These are phyloP conservation scores for Xyliphius kryptos DNA, from an alignment of 2,113 vertebrate species.

Conservation along the genomic window DNA sequence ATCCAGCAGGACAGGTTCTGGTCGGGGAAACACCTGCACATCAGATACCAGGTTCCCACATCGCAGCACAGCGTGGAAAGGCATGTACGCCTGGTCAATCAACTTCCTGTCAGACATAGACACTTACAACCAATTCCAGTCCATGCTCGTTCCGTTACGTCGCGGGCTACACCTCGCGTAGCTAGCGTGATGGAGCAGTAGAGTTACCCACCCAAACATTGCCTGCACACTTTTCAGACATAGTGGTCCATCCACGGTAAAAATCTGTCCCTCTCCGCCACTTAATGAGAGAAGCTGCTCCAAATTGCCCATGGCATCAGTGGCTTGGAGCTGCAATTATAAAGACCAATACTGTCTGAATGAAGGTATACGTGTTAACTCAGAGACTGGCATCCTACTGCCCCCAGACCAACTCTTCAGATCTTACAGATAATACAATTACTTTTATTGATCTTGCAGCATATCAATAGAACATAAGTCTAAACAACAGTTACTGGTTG, in stretches of 20 bases:
- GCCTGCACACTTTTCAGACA: conserved; percentile 95
- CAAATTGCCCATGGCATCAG: conserved; percentile 85
- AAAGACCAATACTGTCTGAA: too few species aligned
- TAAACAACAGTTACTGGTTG: too few species aligned
- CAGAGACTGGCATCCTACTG: too few species aligned
- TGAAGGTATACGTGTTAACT: too few species aligned
- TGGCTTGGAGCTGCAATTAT: conserved; percentile 83
- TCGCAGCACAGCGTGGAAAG: conserved; percentile 90
- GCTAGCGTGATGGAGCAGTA: too few species aligned
- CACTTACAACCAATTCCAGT: too few species aligned
- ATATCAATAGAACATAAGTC: too few species aligned
- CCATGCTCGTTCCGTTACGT: too few species aligned
- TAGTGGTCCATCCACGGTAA: conserved; percentile 87
- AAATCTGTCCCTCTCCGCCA: conserved; percentile 92
- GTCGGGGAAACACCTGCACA: conserved; percentile 94
- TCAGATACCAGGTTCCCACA: conserved; percentile 92
- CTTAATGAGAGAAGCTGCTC: conserved; percentile 86
- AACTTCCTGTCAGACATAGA: conserved; percentile 83
- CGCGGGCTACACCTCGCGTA: too few species aligned
- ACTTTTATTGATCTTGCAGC: too few species aligned
- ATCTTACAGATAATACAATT: too few species aligned
- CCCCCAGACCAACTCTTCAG: too few species aligned
- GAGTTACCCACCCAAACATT: conserved; percentile 83
- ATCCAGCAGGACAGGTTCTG: conserved; percentile 86
- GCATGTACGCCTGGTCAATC: conserved; percentile 90